Conservation (phyloP, 2,888 invertebrate genomes). For the Silvanus unidentatus region DNA sequence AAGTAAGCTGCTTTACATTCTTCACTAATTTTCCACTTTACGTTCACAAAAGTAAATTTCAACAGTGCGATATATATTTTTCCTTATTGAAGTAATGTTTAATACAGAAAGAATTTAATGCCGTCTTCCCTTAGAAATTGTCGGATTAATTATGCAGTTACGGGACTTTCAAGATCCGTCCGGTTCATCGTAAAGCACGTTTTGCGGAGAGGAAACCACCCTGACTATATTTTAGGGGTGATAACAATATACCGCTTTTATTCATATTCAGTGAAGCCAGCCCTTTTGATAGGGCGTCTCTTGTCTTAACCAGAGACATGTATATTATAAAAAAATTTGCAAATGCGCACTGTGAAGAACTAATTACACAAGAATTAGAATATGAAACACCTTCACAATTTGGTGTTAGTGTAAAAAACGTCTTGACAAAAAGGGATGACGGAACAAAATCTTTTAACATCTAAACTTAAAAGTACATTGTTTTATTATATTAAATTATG, state of each 20-base stretch:
- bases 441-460: too few relatives aligned
- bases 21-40: too few relatives aligned
- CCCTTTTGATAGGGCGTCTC: slow-evolving; percentile 1
- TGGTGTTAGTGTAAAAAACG: too few relatives aligned
- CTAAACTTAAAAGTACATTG: neutral
- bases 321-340: too few relatives aligned
- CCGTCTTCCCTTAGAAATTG: slow-evolving; percentile 6
- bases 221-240: slow-evolving; percentile 6
- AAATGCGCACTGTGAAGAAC: too few relatives aligned
- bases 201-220: slow-evolving; percentile 6
- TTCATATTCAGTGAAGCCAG: slow-evolving; percentile 3
- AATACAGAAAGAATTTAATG: neutral
- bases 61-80: neutral
- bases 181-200: slow-evolving; percentile 7
- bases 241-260: slow-evolving; percentile 7
- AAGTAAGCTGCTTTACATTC: too few relatives aligned
- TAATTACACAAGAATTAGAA: too few relatives aligned
- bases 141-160: slow-evolving; percentile 7
- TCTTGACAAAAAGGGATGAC: too few relatives aligned
- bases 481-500: neutral
- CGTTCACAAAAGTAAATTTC: too few relatives aligned
- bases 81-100: slow-evolving; percentile 2
- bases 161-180: slow-evolving; percentile 6
- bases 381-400: too few relatives aligned
- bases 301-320: neutral